phyloP scores from a whole-genome alignment of 2,888 invertebrate genomes.

The Chrysolina haemoptera region DNA sequence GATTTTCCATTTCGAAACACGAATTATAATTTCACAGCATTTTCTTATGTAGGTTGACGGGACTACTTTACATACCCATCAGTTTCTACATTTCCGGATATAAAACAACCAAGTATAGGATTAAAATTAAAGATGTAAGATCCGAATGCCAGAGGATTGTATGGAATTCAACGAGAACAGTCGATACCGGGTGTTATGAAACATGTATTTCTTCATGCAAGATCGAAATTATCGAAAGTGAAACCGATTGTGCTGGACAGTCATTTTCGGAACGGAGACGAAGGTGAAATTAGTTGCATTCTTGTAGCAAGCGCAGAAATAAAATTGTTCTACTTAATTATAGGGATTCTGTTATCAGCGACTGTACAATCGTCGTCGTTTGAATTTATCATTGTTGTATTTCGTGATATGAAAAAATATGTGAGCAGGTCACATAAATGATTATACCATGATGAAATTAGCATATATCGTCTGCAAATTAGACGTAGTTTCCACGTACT shows the following conservation, averaged over 20 bases:
- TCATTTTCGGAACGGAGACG: not conserved
- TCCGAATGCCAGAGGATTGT: not conserved
- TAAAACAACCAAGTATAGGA: not conserved
- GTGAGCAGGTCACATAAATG: too few relatives aligned
- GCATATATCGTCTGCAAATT: too few relatives aligned
- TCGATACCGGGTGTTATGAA: constrained; percentile 6
- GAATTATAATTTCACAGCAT: constrained; percentile 14
- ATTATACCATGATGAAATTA: too few relatives aligned
- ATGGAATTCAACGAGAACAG: not conserved
- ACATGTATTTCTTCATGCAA: constrained; percentile 10
- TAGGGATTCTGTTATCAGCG: too few relatives aligned
- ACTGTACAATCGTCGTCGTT: too few relatives aligned
- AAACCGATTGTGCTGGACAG: constrained; percentile 9
- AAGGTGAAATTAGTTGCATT: constrained; percentile 1
- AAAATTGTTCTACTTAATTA: too few relatives aligned
- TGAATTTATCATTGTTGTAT: too few relatives aligned
- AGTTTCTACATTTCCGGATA: constrained; percentile 21
- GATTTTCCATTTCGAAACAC: constrained; percentile 13
- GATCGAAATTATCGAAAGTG: constrained; percentile 19
- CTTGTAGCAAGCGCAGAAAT: not conserved
- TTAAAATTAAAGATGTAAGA: not conserved
- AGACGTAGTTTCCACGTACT: too few relatives aligned
- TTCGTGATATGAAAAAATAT: too few relatives aligned
- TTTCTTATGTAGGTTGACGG: constrained; percentile 17
- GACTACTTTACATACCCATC: constrained; percentile 14